Base-by-base conservation (phyloP, 2,113 vertebrate species). In the Paracanthobrama guichenoti region DNA sequence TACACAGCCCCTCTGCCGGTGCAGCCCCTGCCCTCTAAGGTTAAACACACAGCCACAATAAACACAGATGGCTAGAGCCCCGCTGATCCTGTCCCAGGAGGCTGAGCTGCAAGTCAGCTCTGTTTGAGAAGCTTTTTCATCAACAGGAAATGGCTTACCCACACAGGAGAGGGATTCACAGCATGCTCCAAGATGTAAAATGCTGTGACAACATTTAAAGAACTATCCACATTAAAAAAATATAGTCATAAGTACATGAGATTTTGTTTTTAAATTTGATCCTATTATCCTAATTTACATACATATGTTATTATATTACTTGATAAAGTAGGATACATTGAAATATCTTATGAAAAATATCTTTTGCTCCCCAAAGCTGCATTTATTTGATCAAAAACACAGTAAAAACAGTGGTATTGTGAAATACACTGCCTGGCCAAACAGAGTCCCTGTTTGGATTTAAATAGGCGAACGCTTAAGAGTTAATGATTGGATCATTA, bases 11-110 rank as follows among this genome's bases (percentile, higher is more conserved):
- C 59, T 35, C 76, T 39, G 53, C 46, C 39, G 24, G 73, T 13
- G 24, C 6, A 2, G 10, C 64, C n/a, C 9, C 60, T 24, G 64
- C 72, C 26, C 59, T 72, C 59, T 31, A 35, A 78, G 35, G 66
- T 86, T 79, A 78, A 83, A 46, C 55, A 42, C 44, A 53, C 75
- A 62, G 62, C 18, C 66, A 60, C 81, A 57, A 46, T 79, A 75
- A 81, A 84, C 18, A 55, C 53, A 53, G 31, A 80, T 7, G 7
- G 42, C 44, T 53, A 60, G 39, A 85, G n/a, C 24, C 26, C n/a
- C 2, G 24, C 48, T 64, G 22, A 81, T 35, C 24, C 84, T 39
- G 39, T 69, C 72, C 39, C 9, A 53, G 39, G 59, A 55, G 69
- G 42, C 31, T 48, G 26, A 72, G 50, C 12, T 66, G 16, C 16